Evolutionary conservation across 2,797 vertebrate species (phyloP).

Genomic region (Poeciliopsis presidionis): DNA sequence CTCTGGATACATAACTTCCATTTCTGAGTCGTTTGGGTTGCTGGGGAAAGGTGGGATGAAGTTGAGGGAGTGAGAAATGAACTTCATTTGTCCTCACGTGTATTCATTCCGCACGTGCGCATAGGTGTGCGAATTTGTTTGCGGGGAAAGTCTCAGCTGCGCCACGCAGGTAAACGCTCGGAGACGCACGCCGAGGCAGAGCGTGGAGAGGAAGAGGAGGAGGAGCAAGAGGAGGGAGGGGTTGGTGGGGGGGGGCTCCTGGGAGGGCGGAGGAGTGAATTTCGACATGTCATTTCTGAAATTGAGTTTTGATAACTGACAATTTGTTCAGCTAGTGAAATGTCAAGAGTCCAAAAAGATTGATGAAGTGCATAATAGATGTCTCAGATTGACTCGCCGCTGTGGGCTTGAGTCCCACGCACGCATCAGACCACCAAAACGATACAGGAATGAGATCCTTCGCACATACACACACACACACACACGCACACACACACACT

Average conservation of each 20-base stretch:
- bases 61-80: conserved; percentile 40
- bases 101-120: conserved; percentile 11
- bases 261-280: conserved; percentile 60
- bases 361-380: conserved; percentile 85
- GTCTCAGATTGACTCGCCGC: conserved; percentile 79
- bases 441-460: conserved; percentile 77
- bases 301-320: conserved; percentile 87
- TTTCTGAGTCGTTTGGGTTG: conserved; percentile 60
- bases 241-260: not conserved
- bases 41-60: conserved; percentile 33
- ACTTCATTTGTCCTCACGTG: conserved; percentile 76
- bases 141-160: conserved; percentile 20
- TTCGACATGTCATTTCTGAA: conserved; percentile 84
- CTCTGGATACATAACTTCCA: conserved; percentile 71
- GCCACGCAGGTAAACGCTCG: conserved; percentile 46
- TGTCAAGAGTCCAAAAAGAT: conserved; percentile 83
- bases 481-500: conserved; percentile 27
- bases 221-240: not conserved
- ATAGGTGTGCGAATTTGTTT: conserved; percentile 6
- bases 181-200: conserved; percentile 35
- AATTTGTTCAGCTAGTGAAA: conserved; percentile 85
- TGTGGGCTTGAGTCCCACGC: conserved; percentile 76
- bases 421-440: conserved; percentile 71
- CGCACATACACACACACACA: conserved; percentile 4
- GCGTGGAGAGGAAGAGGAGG: conserved; percentile 24